These are phyloP conservation scores for Mustelus asterias DNA, from an alignment of 2,113 vertebrate genomes.

Conservation along the genomic window DNA sequence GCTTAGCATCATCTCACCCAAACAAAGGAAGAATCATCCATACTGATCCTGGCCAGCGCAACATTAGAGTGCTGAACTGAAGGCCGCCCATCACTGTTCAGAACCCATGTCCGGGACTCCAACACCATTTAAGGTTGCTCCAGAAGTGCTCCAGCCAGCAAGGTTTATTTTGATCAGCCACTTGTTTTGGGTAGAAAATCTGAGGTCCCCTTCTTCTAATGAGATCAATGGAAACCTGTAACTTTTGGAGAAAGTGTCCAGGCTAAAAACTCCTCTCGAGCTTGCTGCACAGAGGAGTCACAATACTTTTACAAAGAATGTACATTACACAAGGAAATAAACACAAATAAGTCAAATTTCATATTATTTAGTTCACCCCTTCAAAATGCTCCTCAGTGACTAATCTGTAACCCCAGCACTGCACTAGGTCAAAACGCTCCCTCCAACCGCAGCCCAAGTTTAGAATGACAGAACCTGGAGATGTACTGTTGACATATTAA, in stretches of 20 bases:
- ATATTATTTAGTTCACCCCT: neutral
- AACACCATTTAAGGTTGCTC: neutral
- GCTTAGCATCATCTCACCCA: slow-evolving; percentile 3
- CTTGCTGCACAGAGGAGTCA: neutral
- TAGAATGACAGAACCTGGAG: neutral
- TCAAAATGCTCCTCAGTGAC: neutral
- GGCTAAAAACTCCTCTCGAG: neutral
- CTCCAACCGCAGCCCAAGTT: neutral
- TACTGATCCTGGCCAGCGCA: neutral
- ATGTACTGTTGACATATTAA: neutral
- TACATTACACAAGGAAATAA: neutral
- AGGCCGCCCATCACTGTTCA: neutral
- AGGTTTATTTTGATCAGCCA: neutral
- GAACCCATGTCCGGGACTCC: neutral
- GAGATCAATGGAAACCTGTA: neutral
- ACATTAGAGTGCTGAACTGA: neutral
- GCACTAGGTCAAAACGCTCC: neutral
- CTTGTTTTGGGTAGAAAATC: neutral
- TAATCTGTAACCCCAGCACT: neutral
- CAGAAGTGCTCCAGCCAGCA: neutral
- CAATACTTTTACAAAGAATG: neutral
- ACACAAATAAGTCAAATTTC: neutral
- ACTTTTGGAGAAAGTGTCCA: neutral
- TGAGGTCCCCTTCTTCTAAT: neutral
- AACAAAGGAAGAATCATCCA: neutral